Conservation (phyloP, 2,797 vertebrate genomes). For the Helicolenus hilgendorfi region DNA sequence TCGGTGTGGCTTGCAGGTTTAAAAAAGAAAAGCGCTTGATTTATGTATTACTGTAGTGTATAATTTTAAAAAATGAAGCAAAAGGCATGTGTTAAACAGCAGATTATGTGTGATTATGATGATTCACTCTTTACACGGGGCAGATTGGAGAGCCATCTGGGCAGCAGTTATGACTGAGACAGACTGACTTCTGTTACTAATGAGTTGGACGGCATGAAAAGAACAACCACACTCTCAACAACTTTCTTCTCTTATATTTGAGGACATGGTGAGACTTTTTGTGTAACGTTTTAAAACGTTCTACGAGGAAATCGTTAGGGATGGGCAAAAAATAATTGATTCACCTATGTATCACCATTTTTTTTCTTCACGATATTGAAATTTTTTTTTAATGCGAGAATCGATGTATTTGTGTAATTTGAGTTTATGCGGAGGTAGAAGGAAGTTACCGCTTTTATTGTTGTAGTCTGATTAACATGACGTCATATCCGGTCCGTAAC, state of each 20-base stretch:
- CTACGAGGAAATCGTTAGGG: not conserved
- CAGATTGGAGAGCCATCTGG: slow-evolving; percentile 86
- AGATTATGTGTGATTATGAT: slow-evolving; percentile 81
- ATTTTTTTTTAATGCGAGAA: too few relatives aligned
- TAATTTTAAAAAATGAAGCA: slow-evolving; percentile 61
- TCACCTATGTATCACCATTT: too few relatives aligned
- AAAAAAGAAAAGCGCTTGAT: slow-evolving; percentile 18
- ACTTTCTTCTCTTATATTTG: slow-evolving; percentile 20
- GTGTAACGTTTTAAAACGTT: not conserved
- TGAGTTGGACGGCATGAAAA: slow-evolving; percentile 76
- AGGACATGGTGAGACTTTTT: slow-evolving; percentile 6
- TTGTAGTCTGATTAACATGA: too few relatives aligned
- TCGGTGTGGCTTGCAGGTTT: slow-evolving; percentile 1
- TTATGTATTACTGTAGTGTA: slow-evolving; percentile 57
- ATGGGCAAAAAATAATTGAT: too few relatives aligned
- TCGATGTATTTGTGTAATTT: too few relatives aligned
- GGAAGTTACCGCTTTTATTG: too few relatives aligned
- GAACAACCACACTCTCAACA: slow-evolving; percentile 65
- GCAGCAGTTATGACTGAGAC: slow-evolving; percentile 68
- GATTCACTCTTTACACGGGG: slow-evolving; percentile 76
- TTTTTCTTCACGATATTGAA: too few relatives aligned
- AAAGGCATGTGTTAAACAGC: slow-evolving; percentile 80
- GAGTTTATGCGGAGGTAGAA: too few relatives aligned
- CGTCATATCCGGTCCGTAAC: too few relatives aligned
- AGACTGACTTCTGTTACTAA: slow-evolving; percentile 77